Evolutionary conservation across 1,140 invertebrate species (phyloP).

Genomic region (Epicauta chinensis): DNA sequence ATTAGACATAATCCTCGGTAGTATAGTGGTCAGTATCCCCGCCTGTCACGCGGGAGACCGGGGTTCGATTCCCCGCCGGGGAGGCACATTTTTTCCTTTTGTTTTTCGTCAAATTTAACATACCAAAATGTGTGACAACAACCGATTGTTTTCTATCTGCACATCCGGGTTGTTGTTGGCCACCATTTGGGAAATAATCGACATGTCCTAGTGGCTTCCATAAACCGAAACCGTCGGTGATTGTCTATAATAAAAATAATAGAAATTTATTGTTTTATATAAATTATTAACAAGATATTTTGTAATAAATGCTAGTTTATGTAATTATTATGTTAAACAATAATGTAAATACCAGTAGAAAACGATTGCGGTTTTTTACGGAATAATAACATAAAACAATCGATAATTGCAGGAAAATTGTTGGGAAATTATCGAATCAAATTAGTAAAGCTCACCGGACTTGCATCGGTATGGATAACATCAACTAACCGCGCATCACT

Average conservation of each 20-base stretch:
- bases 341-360: no score
- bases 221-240: constrained; percentile 41
- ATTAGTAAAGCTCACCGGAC: constrained; percentile 41
- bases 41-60: constrained; percentile 39
- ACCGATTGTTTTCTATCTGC: constrained; percentile 38
- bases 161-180: constrained; percentile 65
- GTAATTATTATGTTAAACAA: no score
- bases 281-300: no score
- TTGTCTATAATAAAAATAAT: constrained; percentile 6
- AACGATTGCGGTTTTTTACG: no score
- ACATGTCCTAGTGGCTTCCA: constrained; percentile 49
- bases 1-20: constrained; percentile 31
- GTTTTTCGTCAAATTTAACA: constrained; percentile 1
- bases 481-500: constrained; percentile 78
- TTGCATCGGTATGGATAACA: constrained; percentile 80
- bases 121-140: constrained; percentile 39
- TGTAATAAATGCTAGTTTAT: no score
- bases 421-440: no score
- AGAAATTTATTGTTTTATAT: not conserved
- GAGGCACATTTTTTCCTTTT: constrained; percentile 21
- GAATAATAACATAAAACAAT: not conserved
- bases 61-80: constrained; percentile 37
- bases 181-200: constrained; percentile 72
- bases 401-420: no score
- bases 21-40: constrained; percentile 40